These are phyloP conservation scores for Osedax frankpressi DNA, from an alignment of 2,888 invertebrate genomes.

Conservation along the genomic window DNA sequence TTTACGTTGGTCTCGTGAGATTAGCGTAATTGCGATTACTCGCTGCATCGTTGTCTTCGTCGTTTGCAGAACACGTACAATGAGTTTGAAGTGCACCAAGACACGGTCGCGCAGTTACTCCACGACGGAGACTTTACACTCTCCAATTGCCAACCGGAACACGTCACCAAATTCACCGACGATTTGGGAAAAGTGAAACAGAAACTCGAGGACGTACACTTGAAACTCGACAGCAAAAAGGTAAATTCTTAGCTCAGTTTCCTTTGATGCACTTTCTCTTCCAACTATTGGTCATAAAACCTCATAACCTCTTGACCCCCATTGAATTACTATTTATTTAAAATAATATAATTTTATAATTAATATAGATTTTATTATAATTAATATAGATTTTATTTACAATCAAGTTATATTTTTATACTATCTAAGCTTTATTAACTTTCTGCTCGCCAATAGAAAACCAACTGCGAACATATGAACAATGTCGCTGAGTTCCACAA, in stretches of 20 bases:
- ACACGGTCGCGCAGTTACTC: background rate
- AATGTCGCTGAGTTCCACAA: constrained; percentile 44
- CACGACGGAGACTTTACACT: background rate
- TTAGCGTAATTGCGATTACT: too few relatives aligned
- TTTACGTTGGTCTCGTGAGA: too few relatives aligned
- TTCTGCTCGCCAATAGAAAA: background rate
- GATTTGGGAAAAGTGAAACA: background rate
- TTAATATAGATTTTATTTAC: background rate
- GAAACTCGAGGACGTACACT: background rate
- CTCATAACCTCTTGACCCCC: too few relatives aligned
- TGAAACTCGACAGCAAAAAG: background rate
- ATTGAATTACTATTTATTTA: too few relatives aligned
- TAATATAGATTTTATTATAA: constrained; percentile 1
- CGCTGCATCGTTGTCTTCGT: too few relatives aligned
- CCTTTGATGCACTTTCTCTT: too few relatives aligned
- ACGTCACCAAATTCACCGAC: background rate
- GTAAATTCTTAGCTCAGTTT: background rate
- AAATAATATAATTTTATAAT: too few relatives aligned
- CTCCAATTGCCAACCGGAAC: background rate
- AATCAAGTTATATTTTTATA: too few relatives aligned
- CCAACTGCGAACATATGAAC: constrained; percentile 32
- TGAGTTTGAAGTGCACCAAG: constrained; percentile 20
- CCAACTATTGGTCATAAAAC: too few relatives aligned
- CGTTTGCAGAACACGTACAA: constrained; percentile 33
- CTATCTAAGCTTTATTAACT: too few relatives aligned